phyloP scores from a whole-genome alignment of 2,888 invertebrate genomes.

The Cephus sareptanus region DNA sequence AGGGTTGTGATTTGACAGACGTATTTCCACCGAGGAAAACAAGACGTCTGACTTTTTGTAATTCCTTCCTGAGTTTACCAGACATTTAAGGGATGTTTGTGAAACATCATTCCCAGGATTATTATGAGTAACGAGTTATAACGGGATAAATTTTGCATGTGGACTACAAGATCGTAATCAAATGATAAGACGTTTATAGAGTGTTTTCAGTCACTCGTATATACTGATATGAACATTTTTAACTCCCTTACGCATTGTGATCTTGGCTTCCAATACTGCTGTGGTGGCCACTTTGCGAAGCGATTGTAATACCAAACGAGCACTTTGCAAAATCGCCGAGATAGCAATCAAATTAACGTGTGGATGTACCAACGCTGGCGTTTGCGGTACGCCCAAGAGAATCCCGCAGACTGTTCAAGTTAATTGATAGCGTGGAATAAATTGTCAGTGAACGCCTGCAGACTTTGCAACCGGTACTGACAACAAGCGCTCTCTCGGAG shows the following conservation, averaged over 20 bases:
- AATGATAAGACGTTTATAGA: neutral
- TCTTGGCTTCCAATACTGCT: neutral
- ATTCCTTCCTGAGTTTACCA: neutral
- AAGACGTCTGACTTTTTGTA: neutral
- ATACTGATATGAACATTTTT: neutral
- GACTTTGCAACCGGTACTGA: neutral
- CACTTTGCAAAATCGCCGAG: neutral
- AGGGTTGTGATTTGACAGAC: neutral
- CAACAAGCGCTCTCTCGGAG: neutral
- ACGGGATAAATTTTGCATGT: neutral
- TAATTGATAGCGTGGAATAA: neutral
- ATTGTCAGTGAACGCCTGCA: neutral
- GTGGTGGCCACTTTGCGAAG: neutral
- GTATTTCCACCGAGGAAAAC: neutral
- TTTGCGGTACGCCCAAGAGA: neutral
- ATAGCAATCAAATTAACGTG: neutral
- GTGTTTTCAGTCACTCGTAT: neutral
- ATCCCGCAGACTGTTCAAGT: neutral
- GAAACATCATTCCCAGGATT: neutral
- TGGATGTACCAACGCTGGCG: neutral
- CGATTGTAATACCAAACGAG: neutral
- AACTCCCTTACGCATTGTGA: too few relatives aligned
- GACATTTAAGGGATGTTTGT: neutral
- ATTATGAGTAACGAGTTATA: neutral
- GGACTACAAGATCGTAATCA: neutral